phyloP scores from a whole-genome alignment of 64 coral and sea anemone genomes.

The Orbicella faveolata region DNA sequence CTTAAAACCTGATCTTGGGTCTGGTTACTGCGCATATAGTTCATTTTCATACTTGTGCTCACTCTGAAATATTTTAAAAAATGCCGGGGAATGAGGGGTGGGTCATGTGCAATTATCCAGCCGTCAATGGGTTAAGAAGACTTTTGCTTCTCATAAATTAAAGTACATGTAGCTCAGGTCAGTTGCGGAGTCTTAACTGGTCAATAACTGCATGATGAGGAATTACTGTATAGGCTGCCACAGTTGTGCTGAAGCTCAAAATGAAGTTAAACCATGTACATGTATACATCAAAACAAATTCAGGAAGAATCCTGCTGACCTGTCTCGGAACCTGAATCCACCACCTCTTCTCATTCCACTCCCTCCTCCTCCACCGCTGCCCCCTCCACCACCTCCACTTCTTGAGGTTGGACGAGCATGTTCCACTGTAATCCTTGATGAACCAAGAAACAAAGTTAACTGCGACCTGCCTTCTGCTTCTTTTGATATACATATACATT shows the following conservation, averaged over 20 bases:
- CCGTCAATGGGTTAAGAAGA: too few relatives aligned
- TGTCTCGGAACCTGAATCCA: slow-evolving; percentile 52
- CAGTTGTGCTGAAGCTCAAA: neutral
- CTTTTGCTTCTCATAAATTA: too few relatives aligned
- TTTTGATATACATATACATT: neutral
- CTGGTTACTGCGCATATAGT: too few relatives aligned
- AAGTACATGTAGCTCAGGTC: too few relatives aligned
- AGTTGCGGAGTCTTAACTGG: too few relatives aligned
- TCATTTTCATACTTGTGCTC: too few relatives aligned
- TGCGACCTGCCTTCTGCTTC: neutral
- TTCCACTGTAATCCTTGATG: slow-evolving; percentile 74
- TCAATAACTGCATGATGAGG: too few relatives aligned
- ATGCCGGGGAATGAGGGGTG: too few relatives aligned
- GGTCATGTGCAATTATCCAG: too few relatives aligned
- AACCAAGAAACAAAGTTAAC: neutral
- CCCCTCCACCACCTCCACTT: slow-evolving; percentile 52
- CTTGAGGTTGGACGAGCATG: slow-evolving; percentile 69
- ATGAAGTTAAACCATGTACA: neutral
- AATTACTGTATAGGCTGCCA: neutral
- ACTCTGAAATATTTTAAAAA: too few relatives aligned
- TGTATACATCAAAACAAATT: neutral
- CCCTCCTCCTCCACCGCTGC: slow-evolving; percentile 19
- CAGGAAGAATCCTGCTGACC: neutral
- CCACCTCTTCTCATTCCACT: slow-evolving; percentile 47
- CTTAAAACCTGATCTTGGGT: too few relatives aligned